These are phyloP conservation scores for Sarcophaga caerulescens DNA, from an alignment of 2,888 invertebrate species.

Conservation along the genomic window DNA sequence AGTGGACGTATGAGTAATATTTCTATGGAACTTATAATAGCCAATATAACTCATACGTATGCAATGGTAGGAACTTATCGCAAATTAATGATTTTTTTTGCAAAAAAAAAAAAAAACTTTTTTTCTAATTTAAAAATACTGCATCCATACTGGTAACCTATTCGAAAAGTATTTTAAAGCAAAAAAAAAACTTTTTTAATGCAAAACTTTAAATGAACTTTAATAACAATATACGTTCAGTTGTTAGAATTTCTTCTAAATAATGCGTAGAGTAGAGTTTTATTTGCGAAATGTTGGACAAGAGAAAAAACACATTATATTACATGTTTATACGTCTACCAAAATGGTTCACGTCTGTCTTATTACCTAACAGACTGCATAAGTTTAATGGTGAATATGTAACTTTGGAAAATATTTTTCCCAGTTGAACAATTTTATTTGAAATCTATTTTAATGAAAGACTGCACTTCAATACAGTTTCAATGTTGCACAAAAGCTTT, in stretches of 20 bases:
- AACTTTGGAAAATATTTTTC: conserved; percentile 42
- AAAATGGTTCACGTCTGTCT: background rate
- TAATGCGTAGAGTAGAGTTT: background rate
- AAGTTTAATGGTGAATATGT: conserved; percentile 34
- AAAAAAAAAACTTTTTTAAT: background rate
- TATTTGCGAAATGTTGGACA: background rate
- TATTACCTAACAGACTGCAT: conserved; percentile 34
- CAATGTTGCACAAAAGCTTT: background rate
- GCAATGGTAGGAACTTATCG: no score
- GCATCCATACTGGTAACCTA: no score
- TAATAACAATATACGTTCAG: background rate
- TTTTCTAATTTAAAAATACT: no score
- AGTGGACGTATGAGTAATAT: background rate
- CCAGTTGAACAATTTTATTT: conserved; percentile 57
- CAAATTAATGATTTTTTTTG: no score
- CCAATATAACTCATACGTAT: background rate
- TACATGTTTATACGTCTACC: background rate
- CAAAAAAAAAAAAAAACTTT: no score
- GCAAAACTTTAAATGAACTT: background rate
- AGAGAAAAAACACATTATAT: background rate
- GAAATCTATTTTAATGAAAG: conserved; percentile 55
- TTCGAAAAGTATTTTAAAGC: background rate
- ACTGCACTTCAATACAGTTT: conserved; percentile 58
- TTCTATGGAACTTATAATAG: background rate
- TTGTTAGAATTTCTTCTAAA: background rate